These are phyloP conservation scores for Chlorodrepanis virens DNA, from an alignment of 2,113 vertebrate species.

Conservation along the genomic window DNA sequence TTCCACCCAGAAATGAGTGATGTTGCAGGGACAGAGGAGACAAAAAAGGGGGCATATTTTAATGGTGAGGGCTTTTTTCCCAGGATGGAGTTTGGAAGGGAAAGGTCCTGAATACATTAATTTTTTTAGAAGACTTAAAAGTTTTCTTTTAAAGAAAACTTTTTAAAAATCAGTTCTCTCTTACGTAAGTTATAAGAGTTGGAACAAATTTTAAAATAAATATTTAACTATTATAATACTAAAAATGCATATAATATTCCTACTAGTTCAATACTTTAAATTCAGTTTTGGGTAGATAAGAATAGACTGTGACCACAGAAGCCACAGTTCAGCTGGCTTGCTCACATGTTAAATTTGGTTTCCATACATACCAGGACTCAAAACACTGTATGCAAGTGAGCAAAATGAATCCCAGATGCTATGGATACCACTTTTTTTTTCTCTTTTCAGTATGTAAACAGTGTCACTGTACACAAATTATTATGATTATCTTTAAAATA, in stretches of 20 bases:
- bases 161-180: not conserved
- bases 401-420: not conserved
- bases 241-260: not conserved
- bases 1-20: not conserved
- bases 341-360: constrained; percentile 1
- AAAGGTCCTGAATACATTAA: not conserved
- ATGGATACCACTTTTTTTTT: not conserved
- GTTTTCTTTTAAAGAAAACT: not conserved
- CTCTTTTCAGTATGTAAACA: not conserved
- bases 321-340: not conserved
- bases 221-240: not conserved
- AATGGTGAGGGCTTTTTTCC: not conserved
- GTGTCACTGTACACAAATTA: not conserved
- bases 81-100: not conserved
- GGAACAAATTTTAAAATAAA: not conserved
- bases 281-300: not conserved
- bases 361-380: not conserved
- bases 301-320: constrained; percentile 5
- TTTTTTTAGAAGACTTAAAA: not conserved
- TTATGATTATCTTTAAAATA: not conserved
- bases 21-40: not conserved
- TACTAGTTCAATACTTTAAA: not conserved
- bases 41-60: not conserved
- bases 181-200: not conserved
- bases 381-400: not conserved